A percentile compares a stretch with the other conserved stretches of the same genome.
Evolutionary conservation across 1,140 invertebrate species (phyloP).

Genomic region (Dendrolimus punctatus): DNA sequence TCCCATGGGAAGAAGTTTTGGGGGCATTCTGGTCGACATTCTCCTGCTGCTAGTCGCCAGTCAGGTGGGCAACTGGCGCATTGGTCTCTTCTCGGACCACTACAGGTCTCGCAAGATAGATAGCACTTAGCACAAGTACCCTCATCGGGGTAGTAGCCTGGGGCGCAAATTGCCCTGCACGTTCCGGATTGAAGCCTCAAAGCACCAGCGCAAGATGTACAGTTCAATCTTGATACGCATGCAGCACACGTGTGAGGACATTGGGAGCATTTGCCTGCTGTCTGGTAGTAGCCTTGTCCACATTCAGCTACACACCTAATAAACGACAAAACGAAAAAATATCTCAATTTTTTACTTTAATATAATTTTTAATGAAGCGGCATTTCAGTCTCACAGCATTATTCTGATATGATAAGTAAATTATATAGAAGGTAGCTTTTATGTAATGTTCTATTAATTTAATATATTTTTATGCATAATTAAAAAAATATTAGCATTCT

Average conservation of each 20-base stretch:
- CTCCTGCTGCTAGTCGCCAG: conserved; percentile 83
- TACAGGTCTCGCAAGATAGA: conserved; percentile 79
- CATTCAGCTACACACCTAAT: conserved; percentile 80
- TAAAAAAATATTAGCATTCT: too few species aligned
- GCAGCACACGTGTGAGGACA: conserved; percentile 84
- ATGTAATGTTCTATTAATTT: too few species aligned
- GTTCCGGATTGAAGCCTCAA: conserved; percentile 85
- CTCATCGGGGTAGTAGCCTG: conserved; percentile 86
- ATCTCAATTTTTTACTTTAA: background rate
- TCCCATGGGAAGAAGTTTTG: conserved; percentile 85
- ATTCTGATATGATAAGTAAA: too few species aligned
- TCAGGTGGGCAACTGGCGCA: conserved; percentile 85
- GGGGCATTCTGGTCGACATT: conserved; percentile 87
- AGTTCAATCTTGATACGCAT: conserved; percentile 83
- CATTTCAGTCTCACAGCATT: too few species aligned
- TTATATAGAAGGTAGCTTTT: too few species aligned
- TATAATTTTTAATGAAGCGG: background rate
- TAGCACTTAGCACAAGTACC: conserved; percentile 87
- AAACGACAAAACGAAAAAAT: conserved; percentile 23
- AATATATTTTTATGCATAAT: too few species aligned
- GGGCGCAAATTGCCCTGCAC: conserved; percentile 81
- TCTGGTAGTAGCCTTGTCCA: conserved; percentile 81
- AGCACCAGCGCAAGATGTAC: conserved; percentile 81
- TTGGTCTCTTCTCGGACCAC: conserved; percentile 82
- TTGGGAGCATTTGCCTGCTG: conserved; percentile 78